Evolutionary conservation across 1,140 invertebrate species (phyloP).

Genomic region (Capitella teleta): DNA sequence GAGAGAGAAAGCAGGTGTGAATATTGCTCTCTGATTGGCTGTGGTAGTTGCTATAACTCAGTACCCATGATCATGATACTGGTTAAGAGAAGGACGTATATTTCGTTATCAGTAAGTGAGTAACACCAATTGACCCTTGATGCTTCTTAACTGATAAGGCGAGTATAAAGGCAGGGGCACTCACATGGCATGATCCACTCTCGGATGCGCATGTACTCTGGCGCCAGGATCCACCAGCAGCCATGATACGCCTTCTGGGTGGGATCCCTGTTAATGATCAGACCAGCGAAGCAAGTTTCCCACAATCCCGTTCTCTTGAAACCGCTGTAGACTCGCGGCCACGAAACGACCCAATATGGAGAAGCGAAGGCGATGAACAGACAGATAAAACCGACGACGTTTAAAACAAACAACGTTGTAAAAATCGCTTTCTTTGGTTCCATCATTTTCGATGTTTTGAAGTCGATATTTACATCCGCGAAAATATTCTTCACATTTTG

Average conservation of each 20-base stretch:
- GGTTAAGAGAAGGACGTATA: no score
- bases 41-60: no score
- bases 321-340: slow-evolving; percentile 16
- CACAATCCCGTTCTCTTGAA: slow-evolving; percentile 17
- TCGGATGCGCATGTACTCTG: slow-evolving; percentile 12
- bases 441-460: no score
- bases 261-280: slow-evolving; percentile 13
- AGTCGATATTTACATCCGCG: no score
- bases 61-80: no score
- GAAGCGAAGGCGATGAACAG: slow-evolving; percentile 15
- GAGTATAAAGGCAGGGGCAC: slow-evolving; percentile 1
- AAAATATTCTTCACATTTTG: no score
- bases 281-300: slow-evolving; percentile 18
- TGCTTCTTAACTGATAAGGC: no score
- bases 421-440: neutral
- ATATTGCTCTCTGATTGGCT: no score
- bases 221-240: slow-evolving; percentile 20
- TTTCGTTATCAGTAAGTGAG: no score
- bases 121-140: no score
- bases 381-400: slow-evolving; percentile 9
- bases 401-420: neutral
- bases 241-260: slow-evolving; percentile 16
- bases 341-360: slow-evolving; percentile 17
- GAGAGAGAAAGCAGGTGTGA: no score
- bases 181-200: slow-evolving; percentile 12